A percentile compares a stretch with the other conserved stretches of the same genome.
Evolutionary conservation across 2,888 invertebrate species (phyloP).

Genomic region (Scotopteryx bipunctaria): DNA sequence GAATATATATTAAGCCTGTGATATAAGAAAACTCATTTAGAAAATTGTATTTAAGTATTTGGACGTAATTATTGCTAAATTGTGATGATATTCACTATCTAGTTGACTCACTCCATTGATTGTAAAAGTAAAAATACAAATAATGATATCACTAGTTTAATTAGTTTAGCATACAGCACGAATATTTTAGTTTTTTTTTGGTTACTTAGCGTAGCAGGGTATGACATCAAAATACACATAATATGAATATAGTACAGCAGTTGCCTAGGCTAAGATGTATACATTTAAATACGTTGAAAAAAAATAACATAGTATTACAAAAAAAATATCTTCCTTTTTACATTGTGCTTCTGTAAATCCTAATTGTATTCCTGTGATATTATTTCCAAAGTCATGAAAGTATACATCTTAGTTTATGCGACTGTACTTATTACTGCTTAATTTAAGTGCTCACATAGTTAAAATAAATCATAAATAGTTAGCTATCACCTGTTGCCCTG

Average conservation of each 20-base stretch:
- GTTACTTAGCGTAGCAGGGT: constrained; percentile 1
- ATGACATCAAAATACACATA: constrained; percentile 1
- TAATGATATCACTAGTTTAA: constrained; percentile 3
- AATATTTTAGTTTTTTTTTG: background rate
- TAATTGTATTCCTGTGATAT: too few relatives aligned
- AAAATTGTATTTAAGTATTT: constrained; percentile 66
- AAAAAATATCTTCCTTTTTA: too few relatives aligned
- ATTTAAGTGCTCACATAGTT: background rate
- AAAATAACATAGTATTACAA: too few relatives aligned
- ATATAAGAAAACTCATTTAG: constrained; percentile 77
- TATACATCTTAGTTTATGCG: too few relatives aligned
- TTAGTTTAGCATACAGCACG: constrained; percentile 3
- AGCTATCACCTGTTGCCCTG: constrained; percentile 13
- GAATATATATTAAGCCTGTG: constrained; percentile 82
- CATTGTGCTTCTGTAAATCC: too few relatives aligned
- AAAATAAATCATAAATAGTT: background rate
- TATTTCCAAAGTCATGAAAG: too few relatives aligned
- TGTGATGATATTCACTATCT: constrained; percentile 26
- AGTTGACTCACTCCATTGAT: constrained; percentile 22
- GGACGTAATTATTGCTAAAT: constrained; percentile 54
- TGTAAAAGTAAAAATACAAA: constrained; percentile 10
- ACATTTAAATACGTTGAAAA: too few relatives aligned
- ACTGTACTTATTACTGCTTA: too few relatives aligned
- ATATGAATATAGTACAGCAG: too few relatives aligned
- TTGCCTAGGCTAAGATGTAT: too few relatives aligned